phyloP scores from a whole-genome alignment of 2,888 invertebrate species.

The Noctua fimbriata region DNA sequence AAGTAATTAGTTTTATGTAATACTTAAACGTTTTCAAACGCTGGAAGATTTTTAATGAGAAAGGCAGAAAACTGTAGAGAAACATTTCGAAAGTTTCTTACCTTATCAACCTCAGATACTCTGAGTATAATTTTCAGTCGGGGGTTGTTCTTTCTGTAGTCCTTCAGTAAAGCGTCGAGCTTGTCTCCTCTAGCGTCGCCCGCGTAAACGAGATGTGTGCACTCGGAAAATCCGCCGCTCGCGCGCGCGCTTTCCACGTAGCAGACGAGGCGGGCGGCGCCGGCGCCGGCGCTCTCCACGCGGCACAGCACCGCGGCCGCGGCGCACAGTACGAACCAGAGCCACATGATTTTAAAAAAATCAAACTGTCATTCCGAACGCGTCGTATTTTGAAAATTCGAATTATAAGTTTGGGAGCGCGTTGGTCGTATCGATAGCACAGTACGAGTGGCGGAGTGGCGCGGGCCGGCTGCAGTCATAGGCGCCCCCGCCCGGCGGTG shows the following conservation, averaged over 20 bases:
- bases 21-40: constrained; percentile 36
- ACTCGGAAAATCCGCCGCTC: constrained; percentile 82
- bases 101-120: constrained; percentile 90
- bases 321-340: constrained; percentile 80
- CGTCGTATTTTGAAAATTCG: constrained; percentile 72
- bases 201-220: constrained; percentile 88
- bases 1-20: constrained; percentile 64
- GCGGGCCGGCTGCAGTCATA: constrained; percentile 78
- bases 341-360: constrained; percentile 81
- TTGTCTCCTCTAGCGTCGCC: constrained; percentile 86
- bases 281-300: constrained; percentile 83
- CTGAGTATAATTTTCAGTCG: constrained; percentile 90
- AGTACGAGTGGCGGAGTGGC: constrained; percentile 82
- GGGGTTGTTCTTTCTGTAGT: constrained; percentile 86
- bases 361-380: constrained; percentile 81
- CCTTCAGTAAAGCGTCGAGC: constrained; percentile 84
- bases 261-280: constrained; percentile 87
- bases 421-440: constrained; percentile 82
- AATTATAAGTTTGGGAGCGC: constrained; percentile 77
- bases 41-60: constrained; percentile 42
- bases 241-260: constrained; percentile 82
- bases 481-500: constrained; percentile 86
- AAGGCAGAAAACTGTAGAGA: neutral
- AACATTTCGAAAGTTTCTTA: constrained; percentile 72
- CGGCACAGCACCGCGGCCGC: constrained; percentile 76